These are phyloP conservation scores for Ceyx cyanopectus DNA, from an alignment of 2,113 vertebrate species.

Conservation along the genomic window DNA sequence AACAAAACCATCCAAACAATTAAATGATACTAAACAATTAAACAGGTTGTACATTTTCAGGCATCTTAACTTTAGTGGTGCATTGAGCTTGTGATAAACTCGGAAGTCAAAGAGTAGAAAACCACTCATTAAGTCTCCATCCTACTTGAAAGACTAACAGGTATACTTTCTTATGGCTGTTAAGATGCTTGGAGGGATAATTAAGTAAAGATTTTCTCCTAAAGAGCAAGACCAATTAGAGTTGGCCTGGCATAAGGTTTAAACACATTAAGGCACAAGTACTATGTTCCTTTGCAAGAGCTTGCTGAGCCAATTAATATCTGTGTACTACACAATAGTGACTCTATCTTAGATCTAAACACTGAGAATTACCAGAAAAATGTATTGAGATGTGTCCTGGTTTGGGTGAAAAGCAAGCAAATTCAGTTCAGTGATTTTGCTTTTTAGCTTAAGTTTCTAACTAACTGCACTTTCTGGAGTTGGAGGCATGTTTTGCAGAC, in stretches of 20 bases:
- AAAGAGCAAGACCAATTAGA: conserved; percentile 57
- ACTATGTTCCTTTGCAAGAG: not conserved
- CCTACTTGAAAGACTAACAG: conserved; percentile 33
- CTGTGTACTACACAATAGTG: not conserved
- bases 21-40: conserved; percentile 48
- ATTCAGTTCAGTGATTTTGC: too few relatives aligned
- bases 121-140: conserved; percentile 30
- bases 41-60: not conserved
- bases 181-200: conserved; percentile 55
- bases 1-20: not conserved
- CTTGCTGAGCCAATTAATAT: not conserved
- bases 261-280: conserved; percentile 18
- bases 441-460: too few relatives aligned
- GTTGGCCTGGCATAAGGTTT: not conserved
- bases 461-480: not conserved
- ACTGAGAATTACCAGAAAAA: not conserved
- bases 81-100: conserved; percentile 41
- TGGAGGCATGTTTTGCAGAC: too few relatives aligned
- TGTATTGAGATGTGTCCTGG: not conserved
- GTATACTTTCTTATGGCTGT: conserved; percentile 33
- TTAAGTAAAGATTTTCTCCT: conserved; percentile 61
- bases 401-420: not conserved
- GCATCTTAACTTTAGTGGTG: not conserved
- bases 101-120: conserved; percentile 30
- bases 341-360: not conserved